A percentile compares a stretch with the other conserved stretches of the same genome.
These are phyloP conservation scores for Campodea augens DNA, from an alignment of 1,140 invertebrate genomes.

Conservation along the genomic window DNA sequence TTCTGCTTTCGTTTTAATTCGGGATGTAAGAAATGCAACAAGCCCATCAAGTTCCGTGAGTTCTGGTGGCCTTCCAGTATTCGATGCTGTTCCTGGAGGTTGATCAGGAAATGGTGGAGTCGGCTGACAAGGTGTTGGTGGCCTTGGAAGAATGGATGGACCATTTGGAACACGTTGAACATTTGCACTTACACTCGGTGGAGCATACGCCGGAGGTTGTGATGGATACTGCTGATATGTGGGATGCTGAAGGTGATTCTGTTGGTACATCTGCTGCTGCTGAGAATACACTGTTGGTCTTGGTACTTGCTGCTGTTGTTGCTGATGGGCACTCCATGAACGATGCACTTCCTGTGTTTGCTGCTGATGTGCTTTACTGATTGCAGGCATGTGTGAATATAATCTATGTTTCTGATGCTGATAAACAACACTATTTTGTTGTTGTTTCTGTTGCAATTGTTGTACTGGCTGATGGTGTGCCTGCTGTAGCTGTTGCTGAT, in stretches of 20 bases:
- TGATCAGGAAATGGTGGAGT: neutral
- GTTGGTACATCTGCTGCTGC: slow-evolving; percentile 17
- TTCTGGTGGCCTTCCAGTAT: slow-evolving; percentile 18
- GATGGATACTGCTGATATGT: slow-evolving; percentile 15
- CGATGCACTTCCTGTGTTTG: too few species aligned
- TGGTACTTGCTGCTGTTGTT: too few species aligned
- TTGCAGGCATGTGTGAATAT: neutral
- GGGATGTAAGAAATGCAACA: slow-evolving; percentile 35
- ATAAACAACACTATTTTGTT: slow-evolving; percentile 17
- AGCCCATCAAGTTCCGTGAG: slow-evolving; percentile 27
- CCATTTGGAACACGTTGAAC: slow-evolving; percentile 6
- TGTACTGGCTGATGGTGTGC: slow-evolving; percentile 3
- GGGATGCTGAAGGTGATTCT: slow-evolving; percentile 7
- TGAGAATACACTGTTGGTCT: too few species aligned
- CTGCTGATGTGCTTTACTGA: neutral
- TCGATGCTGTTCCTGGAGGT: slow-evolving; percentile 15
- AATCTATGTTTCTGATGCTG: slow-evolving; percentile 11
- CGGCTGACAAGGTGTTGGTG: neutral
- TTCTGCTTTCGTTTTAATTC: slow-evolving; percentile 63
- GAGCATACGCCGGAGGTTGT: slow-evolving; percentile 13
- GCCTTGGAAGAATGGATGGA: neutral
- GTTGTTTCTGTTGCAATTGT: slow-evolving; percentile 16
- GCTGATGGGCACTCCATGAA: too few species aligned
- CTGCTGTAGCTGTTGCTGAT: slow-evolving; percentile 4
- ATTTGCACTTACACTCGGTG: slow-evolving; percentile 12